Conservation (phyloP, 2,888 invertebrate species). For the Andrena marginata region DNA sequence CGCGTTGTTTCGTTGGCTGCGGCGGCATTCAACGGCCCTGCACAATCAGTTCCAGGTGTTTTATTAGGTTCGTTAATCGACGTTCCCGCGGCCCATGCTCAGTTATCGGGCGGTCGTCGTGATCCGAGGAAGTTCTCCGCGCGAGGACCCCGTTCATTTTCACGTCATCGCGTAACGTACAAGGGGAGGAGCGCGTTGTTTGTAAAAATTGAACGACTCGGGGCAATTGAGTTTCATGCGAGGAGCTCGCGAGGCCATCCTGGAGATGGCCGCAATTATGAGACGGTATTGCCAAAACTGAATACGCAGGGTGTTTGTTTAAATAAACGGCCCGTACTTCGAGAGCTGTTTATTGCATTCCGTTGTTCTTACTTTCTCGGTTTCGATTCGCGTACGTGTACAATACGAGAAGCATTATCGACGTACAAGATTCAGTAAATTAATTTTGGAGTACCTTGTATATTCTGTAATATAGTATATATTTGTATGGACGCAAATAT, state of each 20-base stretch:
- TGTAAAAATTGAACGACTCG: constrained; percentile 5
- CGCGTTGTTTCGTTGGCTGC: constrained; percentile 11
- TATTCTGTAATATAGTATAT: constrained; percentile 63
- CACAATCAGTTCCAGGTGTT: constrained; percentile 25
- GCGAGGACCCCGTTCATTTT: background rate
- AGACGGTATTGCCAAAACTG: constrained; percentile 28
- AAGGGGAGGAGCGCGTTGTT: constrained; percentile 1
- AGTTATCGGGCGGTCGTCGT: background rate
- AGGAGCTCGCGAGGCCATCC: constrained; percentile 4
- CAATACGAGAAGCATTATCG: constrained; percentile 2
- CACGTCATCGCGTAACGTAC: constrained; percentile 14
- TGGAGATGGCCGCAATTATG: constrained; percentile 29
- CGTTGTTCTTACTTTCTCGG: constrained; percentile 2
- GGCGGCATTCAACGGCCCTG: constrained; percentile 3
- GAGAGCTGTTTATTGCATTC: constrained; percentile 7
- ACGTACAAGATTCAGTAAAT: constrained; percentile 34
- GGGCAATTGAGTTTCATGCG: constrained; percentile 17
- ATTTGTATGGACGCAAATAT: constrained; percentile 59
- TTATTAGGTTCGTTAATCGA: background rate
- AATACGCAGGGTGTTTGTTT: constrained; percentile 10
- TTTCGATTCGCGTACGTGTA: constrained; percentile 1
- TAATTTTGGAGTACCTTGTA: constrained; percentile 56
- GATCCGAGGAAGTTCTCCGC: background rate
- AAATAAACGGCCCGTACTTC: background rate
- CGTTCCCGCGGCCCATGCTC: background rate